Percentiles rank a stretch among this genome's conserved stretches.
Evolutionary conservation across 2,113 vertebrate species (phyloP).

Genomic region (Percopsis transmontana): DNA sequence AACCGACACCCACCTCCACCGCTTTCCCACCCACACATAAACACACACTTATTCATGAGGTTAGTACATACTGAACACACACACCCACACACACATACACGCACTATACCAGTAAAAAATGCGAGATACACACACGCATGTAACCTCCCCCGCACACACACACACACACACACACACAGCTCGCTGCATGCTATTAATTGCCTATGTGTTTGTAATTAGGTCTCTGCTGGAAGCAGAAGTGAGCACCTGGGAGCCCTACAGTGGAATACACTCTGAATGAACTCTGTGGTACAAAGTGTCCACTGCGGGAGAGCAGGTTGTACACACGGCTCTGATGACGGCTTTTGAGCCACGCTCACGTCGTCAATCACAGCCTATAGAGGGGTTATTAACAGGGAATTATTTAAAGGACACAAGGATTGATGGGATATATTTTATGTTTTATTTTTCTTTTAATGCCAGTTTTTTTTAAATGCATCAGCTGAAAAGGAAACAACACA

Average conservation of each 20-base stretch:
- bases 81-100: constrained; percentile 3
- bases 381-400: constrained; percentile 19
- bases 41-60: constrained; percentile 9
- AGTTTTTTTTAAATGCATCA: constrained; percentile 2
- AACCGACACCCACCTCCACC: no score
- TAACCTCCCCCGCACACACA: constrained; percentile 1
- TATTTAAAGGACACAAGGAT: constrained; percentile 26
- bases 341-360: constrained; percentile 12
- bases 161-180: constrained; percentile 23
- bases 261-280: constrained; percentile 70
- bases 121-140: background rate
- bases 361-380: background rate
- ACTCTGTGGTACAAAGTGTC: constrained; percentile 53
- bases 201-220: constrained; percentile 72
- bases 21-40: background rate
- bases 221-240: constrained; percentile 66
- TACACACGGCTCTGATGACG: constrained; percentile 1
- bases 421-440: background rate
- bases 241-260: constrained; percentile 70
- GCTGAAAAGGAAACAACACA: constrained; percentile 7
- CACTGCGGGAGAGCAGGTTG: constrained; percentile 46
- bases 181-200: constrained; percentile 67
- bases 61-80: background rate
- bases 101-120: constrained; percentile 9
- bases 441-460: constrained; percentile 7